Evolutionary conservation across 1,140 invertebrate genomes (phyloP), one percentile per base, ranked within the genome.

Genomic region (Drosophila kohkoa): DNA sequence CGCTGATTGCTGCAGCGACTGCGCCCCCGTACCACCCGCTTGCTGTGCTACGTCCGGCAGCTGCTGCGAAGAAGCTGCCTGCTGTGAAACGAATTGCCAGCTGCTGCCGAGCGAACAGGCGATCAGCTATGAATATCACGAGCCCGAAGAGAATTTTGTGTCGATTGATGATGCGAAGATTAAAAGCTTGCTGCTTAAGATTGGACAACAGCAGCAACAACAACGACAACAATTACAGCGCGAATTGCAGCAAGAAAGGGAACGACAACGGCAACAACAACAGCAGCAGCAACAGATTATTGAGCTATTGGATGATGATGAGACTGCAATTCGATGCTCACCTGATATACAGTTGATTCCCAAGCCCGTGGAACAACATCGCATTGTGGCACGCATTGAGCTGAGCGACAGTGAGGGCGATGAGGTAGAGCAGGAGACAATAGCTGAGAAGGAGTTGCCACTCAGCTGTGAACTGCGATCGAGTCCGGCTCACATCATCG

Each of bases 151-250:
- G 58, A 91, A 91, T 41, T 92, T 92, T 59, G 78, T 92, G 1
- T 92, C 91, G 5, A 92, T 92, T 7, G 91, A 92, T 58, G 91
- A 92, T 77, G 81, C 54, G 3, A 92, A 92, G 52, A 83, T 92
- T 15, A 91, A 92, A 38, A 68, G 66, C 6, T 71, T 91, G 28
- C 64, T 92, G 0, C 52, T 81, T 28, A 72, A 74, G 46, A 90
- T 92, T 28, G 91, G 85, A 0, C 82, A 89, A 49, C 90, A 90
- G 7, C 90, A 88, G 46, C 65, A 58, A 13, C 45, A 73, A 48
- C 57, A 41, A 7, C 51, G 75, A 11, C 57, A 51, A 28, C 58
- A 59, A 20, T 25, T 25, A 25, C 57, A 13, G 6, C 38, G 20
- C 20, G 20, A 25, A 25, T 25, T 32, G 32, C 35, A 38, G 35